Conservation (phyloP, 2,888 invertebrate species). For the Cheilosia scutellata region DNA sequence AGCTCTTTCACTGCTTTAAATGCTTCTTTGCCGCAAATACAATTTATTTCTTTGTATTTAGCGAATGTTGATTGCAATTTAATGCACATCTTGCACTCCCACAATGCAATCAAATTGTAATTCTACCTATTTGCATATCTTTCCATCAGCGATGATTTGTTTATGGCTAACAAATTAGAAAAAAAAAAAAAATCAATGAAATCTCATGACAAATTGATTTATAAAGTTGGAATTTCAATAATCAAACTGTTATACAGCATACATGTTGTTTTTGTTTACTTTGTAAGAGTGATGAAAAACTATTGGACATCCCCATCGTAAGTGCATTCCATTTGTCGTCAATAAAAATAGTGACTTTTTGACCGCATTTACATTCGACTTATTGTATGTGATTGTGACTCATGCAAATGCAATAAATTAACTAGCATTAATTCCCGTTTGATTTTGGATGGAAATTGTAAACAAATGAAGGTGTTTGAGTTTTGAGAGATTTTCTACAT, state of each 20-base stretch:
- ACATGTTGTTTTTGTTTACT: not conserved
- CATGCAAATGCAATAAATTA: not conserved
- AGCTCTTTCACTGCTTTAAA: no score
- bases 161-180: conserved; percentile 12
- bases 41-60: no score
- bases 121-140: conserved; percentile 17
- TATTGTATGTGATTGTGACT: conserved; percentile 6
- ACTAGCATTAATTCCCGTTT: not conserved
- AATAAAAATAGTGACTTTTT: not conserved
- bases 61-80: no score
- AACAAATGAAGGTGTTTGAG: not conserved
- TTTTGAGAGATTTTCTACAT: not conserved
- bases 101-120: no score
- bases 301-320: not conserved
- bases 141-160: not conserved
- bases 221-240: not conserved
- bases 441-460: conserved; percentile 7
- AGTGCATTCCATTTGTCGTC: conserved; percentile 8
- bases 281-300: conserved; percentile 2
- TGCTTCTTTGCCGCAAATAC: no score
- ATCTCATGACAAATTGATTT: not conserved
- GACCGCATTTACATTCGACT: conserved; percentile 3
- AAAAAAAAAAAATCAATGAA: conserved; percentile 19
- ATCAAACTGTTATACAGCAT: no score
- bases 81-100: no score